Base-by-base conservation (phyloP, 2,888 invertebrate genomes). In the Tetrapedia diversipes region DNA sequence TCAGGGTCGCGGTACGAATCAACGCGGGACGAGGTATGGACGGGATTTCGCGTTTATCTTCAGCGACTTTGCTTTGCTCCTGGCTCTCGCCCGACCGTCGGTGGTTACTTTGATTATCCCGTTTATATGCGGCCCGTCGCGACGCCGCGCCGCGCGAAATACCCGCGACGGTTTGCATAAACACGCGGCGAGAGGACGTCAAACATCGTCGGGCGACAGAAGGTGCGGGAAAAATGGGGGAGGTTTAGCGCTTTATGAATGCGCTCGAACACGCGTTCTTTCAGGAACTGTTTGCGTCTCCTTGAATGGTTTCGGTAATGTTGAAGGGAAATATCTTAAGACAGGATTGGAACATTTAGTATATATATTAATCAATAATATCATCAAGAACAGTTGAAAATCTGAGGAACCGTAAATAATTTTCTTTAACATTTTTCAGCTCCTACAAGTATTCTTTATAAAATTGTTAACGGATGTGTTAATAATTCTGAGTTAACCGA, bases 31-130 rank as follows among this genome's bases (percentile, higher is more conserved):
- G 22, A 51, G 47, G 45, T 59, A 57, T 47, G 39, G n/a, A 51
- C 14, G 16, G n/a, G 71, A 65, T 75, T 65, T 22, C 27, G 27
- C 19, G 6, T 47, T 43, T 41, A 39, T 49, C n/a, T 22, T 10
- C 39, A 16, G 7, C 19, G 41, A 57, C 57, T 49, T 41, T 11
- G 29, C 47, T 32, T 39, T 32, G 16, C 32, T 32, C 22, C 27
- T n/a, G n/a, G n/a, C n/a, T 41, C 27, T 22, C 3, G 6, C 14
- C 4, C 16, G 49, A 16, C 10, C 1, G 19, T 6, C 1, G 3
- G 0, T 7, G 43, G 14, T 27, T 39, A 27, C 66, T 67, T 71
- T 66, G 57, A 66, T 66, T 34, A n/a, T n/a, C n/a, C 39, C 41
- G 32, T 27, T 34, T 34, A n/a, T 41, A 39, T 19, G 14, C 47